Percentiles rank a stretch among this genome's conserved stretches.
Evolutionary conservation across 2,113 vertebrate genomes (phyloP).

Genomic region (Ictidomys tridecemlineatus): DNA sequence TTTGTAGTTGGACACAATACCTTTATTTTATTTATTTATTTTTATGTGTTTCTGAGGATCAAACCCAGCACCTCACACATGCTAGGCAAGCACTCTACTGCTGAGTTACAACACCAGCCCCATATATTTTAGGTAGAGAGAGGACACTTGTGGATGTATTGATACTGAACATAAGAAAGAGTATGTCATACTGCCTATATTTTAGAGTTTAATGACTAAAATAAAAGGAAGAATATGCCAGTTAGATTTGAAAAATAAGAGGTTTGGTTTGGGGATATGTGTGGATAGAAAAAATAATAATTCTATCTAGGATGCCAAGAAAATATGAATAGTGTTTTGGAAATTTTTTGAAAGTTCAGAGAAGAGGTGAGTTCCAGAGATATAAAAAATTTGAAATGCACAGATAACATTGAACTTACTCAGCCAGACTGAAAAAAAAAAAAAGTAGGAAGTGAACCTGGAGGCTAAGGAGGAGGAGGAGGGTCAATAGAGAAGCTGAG

Average conservation of each 20-base stretch:
- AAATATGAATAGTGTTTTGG: not conserved
- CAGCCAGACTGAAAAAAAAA: too few relatives aligned
- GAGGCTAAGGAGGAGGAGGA: not conserved
- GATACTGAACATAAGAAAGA: not conserved
- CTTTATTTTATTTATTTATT: too few relatives aligned
- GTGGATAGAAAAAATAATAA: not conserved
- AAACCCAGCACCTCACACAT: too few relatives aligned
- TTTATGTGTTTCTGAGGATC: too few relatives aligned
- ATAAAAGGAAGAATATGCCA: not conserved
- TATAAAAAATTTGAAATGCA: not conserved
- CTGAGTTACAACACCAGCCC: too few relatives aligned
- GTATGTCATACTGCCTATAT: not conserved
- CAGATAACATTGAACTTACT: not conserved
- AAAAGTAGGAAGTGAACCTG: rapidly evolving
- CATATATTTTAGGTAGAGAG: not conserved
- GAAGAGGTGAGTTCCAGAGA: not conserved
- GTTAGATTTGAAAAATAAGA: not conserved
- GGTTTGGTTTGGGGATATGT: not conserved
- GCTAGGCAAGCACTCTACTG: too few relatives aligned
- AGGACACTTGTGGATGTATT: not conserved
- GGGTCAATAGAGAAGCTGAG: not conserved
- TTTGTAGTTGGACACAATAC: too few relatives aligned
- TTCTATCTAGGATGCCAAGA: not conserved
- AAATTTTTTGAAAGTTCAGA: not conserved
- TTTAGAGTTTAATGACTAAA: not conserved